Evolutionary conservation across 2,113 vertebrate species (phyloP).

Genomic region (Archilochus colubris): DNA sequence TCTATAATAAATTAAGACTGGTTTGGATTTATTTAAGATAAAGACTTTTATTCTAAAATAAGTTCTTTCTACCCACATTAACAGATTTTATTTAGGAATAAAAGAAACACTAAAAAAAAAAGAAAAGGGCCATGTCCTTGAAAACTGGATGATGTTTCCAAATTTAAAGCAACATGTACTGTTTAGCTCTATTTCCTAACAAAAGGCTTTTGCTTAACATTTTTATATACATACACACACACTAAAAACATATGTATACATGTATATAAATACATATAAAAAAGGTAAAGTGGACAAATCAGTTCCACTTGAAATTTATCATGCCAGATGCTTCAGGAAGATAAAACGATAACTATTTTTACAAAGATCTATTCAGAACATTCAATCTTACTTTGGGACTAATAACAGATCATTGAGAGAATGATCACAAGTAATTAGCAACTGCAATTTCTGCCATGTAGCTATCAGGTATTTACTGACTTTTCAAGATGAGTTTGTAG

Average conservation of each 20-base stretch:
- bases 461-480: neutral
- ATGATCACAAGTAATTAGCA: neutral
- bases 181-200: neutral
- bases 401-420: neutral
- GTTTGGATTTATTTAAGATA: neutral
- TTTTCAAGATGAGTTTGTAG: neutral
- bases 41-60: neutral
- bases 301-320: neutral
- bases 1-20: neutral
- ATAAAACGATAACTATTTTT: neutral
- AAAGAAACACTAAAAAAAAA: neutral
- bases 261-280: neutral
- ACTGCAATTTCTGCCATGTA: neutral
- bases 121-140: neutral
- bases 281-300: neutral
- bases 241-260: accelerated
- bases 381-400: neutral
- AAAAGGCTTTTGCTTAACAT: neutral
- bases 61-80: neutral
- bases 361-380: neutral
- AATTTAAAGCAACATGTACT: neutral
- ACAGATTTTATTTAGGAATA: neutral
- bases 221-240: neutral
- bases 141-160: neutral
- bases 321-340: neutral